phyloP scores from a whole-genome alignment of 2,888 invertebrate genomes.

The Eilema caniola region DNA sequence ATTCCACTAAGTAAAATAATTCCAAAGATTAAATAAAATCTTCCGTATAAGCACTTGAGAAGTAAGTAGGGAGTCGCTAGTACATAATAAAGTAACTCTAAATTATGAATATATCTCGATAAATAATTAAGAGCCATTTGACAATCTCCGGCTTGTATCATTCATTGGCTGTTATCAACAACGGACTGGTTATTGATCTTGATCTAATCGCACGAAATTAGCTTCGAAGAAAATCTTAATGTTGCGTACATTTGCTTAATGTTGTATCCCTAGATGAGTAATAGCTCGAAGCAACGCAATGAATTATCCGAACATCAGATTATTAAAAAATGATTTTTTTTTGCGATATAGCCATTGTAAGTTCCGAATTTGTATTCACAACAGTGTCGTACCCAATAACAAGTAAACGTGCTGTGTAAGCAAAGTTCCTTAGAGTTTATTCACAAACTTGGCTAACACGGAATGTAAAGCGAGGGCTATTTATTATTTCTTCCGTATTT shows the following conservation, averaged over 20 bases:
- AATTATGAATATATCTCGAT: not conserved
- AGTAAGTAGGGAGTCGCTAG: too few relatives aligned
- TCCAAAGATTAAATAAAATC: too few relatives aligned
- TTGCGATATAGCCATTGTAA: not conserved
- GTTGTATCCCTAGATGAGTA: not conserved
- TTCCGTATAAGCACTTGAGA: too few relatives aligned
- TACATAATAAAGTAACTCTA: not conserved
- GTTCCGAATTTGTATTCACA: not conserved
- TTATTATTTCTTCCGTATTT: not conserved
- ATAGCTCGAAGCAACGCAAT: not conserved
- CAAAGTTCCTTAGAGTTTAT: not conserved
- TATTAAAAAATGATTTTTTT: not conserved
- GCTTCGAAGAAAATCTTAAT: not conserved
- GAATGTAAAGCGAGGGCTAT: not conserved
- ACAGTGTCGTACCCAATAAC: not conserved
- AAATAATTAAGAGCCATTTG: not conserved
- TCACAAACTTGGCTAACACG: not conserved
- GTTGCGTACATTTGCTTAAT: not conserved
- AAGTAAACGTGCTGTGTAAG: slow-evolving; percentile 1
- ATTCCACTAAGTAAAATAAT: too few relatives aligned
- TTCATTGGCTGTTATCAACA: not conserved
- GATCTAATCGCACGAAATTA: not conserved
- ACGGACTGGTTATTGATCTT: not conserved
- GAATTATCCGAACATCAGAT: not conserved
- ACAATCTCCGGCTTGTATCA: not conserved